These are phyloP conservation scores for Epinotia ramella DNA, from an alignment of 2,888 invertebrate species.

Conservation along the genomic window DNA sequence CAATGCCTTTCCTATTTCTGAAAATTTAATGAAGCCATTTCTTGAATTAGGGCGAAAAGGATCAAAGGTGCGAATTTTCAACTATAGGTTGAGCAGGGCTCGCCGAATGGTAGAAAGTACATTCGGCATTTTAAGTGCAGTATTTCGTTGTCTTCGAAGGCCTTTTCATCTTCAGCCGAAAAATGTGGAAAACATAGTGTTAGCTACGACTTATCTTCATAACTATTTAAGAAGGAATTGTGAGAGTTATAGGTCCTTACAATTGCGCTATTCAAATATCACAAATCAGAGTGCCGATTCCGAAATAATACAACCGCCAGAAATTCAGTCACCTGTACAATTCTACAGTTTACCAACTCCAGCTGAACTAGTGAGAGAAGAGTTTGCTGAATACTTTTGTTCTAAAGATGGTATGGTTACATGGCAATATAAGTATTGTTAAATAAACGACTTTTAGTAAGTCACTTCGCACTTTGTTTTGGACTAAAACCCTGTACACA, in stretches of 20 bases:
- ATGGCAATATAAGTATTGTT: constrained; percentile 50
- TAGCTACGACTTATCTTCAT: constrained; percentile 50
- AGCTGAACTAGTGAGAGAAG: constrained; percentile 51
- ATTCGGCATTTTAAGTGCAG: constrained; percentile 51
- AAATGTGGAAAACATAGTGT: constrained; percentile 48
- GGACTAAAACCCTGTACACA: constrained; percentile 46
- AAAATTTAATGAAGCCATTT: constrained; percentile 51
- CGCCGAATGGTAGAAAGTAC: constrained; percentile 52
- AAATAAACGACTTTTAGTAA: constrained; percentile 15
- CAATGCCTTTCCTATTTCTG: constrained; percentile 49
- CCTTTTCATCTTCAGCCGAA: constrained; percentile 48
- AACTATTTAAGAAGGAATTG: constrained; percentile 51
- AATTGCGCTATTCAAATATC: constrained; percentile 48
- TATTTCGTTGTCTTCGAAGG: constrained; percentile 50
- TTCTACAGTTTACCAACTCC: constrained; percentile 49
- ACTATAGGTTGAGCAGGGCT: no score
- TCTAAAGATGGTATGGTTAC: constrained; percentile 50
- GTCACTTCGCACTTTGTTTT: constrained; percentile 40
- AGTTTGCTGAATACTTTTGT: constrained; percentile 50
- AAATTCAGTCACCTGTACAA: constrained; percentile 49
- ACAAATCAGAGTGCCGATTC: constrained; percentile 48
- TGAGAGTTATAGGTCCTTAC: constrained; percentile 49
- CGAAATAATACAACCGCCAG: constrained; percentile 48
- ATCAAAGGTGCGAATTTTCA: constrained; percentile 48
- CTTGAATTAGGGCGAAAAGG: constrained; percentile 47